Evolutionary conservation across 2,113 vertebrate species (phyloP).

Genomic region (Cepphus grylle): DNA sequence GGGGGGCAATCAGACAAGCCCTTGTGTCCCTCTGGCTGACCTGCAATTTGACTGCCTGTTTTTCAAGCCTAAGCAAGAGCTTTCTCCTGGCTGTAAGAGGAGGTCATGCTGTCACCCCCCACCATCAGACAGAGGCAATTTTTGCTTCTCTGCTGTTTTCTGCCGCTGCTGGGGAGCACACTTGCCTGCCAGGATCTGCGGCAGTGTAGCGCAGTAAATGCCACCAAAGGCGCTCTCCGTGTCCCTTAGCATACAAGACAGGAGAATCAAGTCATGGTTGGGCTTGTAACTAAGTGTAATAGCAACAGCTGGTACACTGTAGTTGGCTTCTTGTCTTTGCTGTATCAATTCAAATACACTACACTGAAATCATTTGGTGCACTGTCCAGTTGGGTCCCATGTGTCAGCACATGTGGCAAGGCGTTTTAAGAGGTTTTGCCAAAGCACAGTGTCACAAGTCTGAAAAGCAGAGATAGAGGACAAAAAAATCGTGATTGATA

Average conservation of each 20-base stretch:
- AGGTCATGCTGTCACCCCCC: neutral
- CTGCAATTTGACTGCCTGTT: accelerated
- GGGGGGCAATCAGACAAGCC: neutral
- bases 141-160: neutral
- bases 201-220: neutral
- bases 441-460: neutral
- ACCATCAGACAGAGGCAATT: neutral
- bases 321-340: neutral
- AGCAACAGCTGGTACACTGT: neutral
- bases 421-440: neutral
- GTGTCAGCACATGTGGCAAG: neutral
- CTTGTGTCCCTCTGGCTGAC: neutral
- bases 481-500: neutral
- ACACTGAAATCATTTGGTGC: neutral
- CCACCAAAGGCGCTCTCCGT: neutral
- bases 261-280: neutral
- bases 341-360: neutral
- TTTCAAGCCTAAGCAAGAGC: neutral
- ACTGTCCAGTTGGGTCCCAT: neutral
- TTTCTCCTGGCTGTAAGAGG: neutral
- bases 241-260: neutral
- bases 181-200: neutral
- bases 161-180: neutral
- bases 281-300: neutral
- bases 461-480: neutral